Conservation (phyloP, 2,797 vertebrate species). For the Danionella dracula region DNA sequence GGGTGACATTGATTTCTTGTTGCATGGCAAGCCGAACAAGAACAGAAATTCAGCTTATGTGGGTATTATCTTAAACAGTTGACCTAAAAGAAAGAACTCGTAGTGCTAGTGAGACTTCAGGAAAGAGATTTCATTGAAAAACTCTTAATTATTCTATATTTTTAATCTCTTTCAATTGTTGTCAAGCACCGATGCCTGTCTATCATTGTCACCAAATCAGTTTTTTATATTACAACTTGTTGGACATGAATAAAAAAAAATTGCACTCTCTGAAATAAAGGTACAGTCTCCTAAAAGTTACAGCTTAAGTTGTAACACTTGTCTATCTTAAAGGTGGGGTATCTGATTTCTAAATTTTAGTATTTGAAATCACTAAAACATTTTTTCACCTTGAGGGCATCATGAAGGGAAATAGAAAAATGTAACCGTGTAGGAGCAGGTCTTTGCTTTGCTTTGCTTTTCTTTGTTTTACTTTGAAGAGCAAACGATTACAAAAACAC, state of each 20-base stretch:
- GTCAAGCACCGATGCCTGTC: constrained; percentile 41
- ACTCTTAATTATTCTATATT: constrained; percentile 1
- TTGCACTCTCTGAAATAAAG: no score
- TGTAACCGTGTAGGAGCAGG: no score
- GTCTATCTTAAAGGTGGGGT: no score
- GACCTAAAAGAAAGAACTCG: constrained; percentile 5
- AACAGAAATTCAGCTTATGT: constrained; percentile 4
- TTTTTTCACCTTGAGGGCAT: no score
- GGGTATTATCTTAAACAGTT: constrained; percentile 17
- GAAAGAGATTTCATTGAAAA: constrained; percentile 3
- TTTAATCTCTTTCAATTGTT: constrained; percentile 18
- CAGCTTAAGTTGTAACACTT: no score
- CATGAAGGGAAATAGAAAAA: no score
- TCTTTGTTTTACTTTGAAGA: no score
- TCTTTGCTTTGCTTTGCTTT: no score
- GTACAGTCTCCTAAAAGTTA: no score
- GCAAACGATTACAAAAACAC: no score
- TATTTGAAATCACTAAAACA: no score
- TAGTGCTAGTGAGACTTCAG: constrained; percentile 23
- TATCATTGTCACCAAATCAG: constrained; percentile 16
- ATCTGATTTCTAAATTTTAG: no score
- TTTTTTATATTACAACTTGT: constrained; percentile 27
- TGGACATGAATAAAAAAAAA: constrained; percentile 22
- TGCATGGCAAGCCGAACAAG: constrained; percentile 28
- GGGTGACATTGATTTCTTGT: constrained; percentile 19